Conservation (phyloP, 64 coral and sea anemone species). For the Stichodactyla helianthus region DNA sequence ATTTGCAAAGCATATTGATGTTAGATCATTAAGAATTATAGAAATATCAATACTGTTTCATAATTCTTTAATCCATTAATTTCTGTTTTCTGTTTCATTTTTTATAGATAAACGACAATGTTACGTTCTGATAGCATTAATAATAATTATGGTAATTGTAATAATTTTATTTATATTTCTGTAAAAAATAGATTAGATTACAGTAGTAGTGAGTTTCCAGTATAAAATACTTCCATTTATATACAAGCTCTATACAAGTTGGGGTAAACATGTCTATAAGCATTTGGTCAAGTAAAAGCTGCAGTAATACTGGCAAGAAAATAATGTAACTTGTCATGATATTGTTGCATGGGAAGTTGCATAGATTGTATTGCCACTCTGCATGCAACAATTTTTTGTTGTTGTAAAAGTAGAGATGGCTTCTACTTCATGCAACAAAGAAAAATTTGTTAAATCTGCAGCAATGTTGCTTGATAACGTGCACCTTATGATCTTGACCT, state of each 20-base stretch:
- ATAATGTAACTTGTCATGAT: too few relatives aligned
- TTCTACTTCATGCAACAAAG: too few relatives aligned
- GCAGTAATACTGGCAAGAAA: too few relatives aligned
- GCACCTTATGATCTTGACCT: too few relatives aligned
- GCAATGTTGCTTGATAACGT: too few relatives aligned
- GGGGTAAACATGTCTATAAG: too few relatives aligned
- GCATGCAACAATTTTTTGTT: too few relatives aligned
- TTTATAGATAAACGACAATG: constrained; percentile 96
- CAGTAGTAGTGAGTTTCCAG: background rate
- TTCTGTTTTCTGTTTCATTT: constrained; percentile 2
- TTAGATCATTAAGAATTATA: background rate
- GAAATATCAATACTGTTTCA: background rate
- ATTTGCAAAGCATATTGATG: background rate
- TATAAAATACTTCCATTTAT: background rate
- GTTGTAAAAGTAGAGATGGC: too few relatives aligned
- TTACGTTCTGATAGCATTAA: constrained; percentile 85
- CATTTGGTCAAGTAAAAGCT: too few relatives aligned
- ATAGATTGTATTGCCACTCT: too few relatives aligned
- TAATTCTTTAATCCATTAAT: background rate
- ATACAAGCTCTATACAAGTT: background rate
- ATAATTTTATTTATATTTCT: constrained; percentile 82
- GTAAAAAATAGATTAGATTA: background rate
- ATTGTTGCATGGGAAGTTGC: too few relatives aligned
- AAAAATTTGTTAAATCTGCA: too few relatives aligned
- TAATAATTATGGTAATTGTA: constrained; percentile 81